Base-by-base conservation (phyloP, 2,113 vertebrate genomes). In the Mobula hypostoma region DNA sequence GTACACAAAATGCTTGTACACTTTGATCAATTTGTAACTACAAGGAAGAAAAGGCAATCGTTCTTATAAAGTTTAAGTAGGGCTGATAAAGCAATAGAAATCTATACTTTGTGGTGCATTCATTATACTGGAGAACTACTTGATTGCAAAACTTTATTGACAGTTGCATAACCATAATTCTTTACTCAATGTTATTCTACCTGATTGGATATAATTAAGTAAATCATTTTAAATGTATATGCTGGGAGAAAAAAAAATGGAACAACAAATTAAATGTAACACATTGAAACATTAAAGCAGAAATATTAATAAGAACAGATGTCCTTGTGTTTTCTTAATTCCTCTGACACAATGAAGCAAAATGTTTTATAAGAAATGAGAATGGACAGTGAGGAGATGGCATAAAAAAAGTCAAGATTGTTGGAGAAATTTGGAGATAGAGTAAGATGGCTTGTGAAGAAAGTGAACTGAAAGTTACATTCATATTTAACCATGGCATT, bases 101-200 rank as follows among this genome's bases (percentile, higher is more conserved):
- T 8, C 80, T 58, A 9, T 58, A 24, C 0, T 83, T 85, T 85
- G 58, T 58, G 82, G 82, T 36, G 48, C 9, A 11, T 58, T 85
- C 48, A 24, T 48, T 48, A 48, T 48, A 48, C 3, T 48, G 48
- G 48, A 48, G 48, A 48, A 48, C 48, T 4, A 27, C 82, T 58
- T 85, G 82, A 85, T 85, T 85, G 82, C 40, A 85, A 85, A 85
- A 58, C 82, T 85, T 85, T 85, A 85, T 85, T 58, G 48, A 85
- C 5, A 85, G 82, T 27, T 56, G 82, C 58, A 85, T 85, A 58
- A 58, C 58, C 48, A 58, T 85, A 85, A 85, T 27, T 58, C 48
- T 40, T 85, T 85, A 3, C 82, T 85, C 58, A 40, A 83, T 83
- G 82, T 58, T 85, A 56, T 11, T 85, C 58, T 58, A 9, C 82